These are phyloP conservation scores for Ibidorhyncha struthersii DNA, from an alignment of 2,113 vertebrate genomes.

Conservation along the genomic window DNA sequence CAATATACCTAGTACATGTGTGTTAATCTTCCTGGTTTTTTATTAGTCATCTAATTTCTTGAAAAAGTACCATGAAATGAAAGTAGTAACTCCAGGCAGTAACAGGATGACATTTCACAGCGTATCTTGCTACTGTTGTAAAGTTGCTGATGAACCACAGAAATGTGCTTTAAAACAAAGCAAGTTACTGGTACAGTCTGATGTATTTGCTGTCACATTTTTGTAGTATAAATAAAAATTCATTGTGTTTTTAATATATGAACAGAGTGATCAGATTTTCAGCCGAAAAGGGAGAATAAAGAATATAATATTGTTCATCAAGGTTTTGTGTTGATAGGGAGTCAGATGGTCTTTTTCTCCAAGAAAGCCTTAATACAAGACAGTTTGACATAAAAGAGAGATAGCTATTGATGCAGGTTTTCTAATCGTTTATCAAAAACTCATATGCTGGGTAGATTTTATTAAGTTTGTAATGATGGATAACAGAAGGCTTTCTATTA, in stretches of 20 bases:
- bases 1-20: background rate
- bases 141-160: background rate
- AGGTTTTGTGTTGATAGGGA: background rate
- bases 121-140: background rate
- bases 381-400: background rate
- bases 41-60: background rate
- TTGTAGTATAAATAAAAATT: background rate
- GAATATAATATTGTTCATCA: background rate
- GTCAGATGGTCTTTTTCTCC: background rate
- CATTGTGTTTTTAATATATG: background rate
- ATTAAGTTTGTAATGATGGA: background rate
- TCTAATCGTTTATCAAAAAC: background rate
- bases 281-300: background rate
- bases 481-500: background rate
- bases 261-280: background rate
- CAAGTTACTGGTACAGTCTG: background rate
- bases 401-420: background rate
- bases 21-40: background rate
- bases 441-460: background rate
- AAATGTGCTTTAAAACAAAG: background rate
- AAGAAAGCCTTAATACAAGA: background rate
- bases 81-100: background rate
- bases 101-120: background rate
- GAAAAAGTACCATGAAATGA: background rate
- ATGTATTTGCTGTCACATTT: background rate